These are phyloP conservation scores for Megalops cyprinoides DNA, from an alignment of 2,797 vertebrate species.

Conservation along the genomic window DNA sequence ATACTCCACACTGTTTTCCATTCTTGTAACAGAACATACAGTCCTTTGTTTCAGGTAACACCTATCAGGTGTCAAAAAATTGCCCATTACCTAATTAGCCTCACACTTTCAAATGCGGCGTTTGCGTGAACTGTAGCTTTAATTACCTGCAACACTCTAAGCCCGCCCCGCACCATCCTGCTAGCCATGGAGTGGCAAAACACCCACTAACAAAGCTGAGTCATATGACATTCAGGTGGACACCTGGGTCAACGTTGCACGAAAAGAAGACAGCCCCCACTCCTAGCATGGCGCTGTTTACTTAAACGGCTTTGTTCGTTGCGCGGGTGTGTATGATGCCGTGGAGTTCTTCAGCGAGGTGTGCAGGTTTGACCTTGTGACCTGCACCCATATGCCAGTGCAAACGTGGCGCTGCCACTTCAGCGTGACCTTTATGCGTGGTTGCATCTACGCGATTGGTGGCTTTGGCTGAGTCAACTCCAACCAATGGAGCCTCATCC, in stretches of 20 bases:
- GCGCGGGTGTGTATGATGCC: constrained; percentile 74
- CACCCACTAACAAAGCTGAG: constrained; percentile 71
- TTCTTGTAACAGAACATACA: too few species aligned
- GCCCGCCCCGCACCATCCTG: constrained; percentile 68
- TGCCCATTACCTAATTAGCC: too few species aligned
- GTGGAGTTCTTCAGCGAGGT: constrained; percentile 74
- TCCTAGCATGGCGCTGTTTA: constrained; percentile 72
- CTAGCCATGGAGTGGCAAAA: constrained; percentile 74
- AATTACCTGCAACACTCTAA: constrained; percentile 59
- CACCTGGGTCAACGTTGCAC: constrained; percentile 69
- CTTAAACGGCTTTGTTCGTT: constrained; percentile 69
- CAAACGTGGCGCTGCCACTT: constrained; percentile 74
- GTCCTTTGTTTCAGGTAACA: too few species aligned
- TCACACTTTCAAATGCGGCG: too few species aligned
- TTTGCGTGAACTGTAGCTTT: too few species aligned
- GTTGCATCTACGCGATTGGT: constrained; percentile 76
- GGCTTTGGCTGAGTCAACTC: too few species aligned
- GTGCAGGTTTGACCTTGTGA: constrained; percentile 68
- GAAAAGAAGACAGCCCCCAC: constrained; percentile 63
- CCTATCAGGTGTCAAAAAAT: too few species aligned
- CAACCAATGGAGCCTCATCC: constrained; percentile 76
- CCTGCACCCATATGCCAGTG: constrained; percentile 73
- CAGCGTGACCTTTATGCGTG: constrained; percentile 67
- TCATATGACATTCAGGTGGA: constrained; percentile 67
- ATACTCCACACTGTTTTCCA: too few species aligned